phyloP scores from a whole-genome alignment of 37 sponge, comb jelly and placozoan species.

The Geodia barretti region DNA sequence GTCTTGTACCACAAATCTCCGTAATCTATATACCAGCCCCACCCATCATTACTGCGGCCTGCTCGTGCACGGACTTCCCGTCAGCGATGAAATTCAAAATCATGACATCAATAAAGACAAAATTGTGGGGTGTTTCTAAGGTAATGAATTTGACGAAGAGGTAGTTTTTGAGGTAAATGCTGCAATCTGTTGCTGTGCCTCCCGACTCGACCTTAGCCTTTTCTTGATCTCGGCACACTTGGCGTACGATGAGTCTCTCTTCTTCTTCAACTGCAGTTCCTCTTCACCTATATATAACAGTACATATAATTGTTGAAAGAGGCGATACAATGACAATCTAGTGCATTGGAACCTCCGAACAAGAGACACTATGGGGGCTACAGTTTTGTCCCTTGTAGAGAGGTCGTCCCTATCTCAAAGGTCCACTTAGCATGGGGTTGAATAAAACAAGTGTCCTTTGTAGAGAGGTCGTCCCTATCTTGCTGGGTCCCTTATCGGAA shows the following conservation, averaged over 20 bases:
- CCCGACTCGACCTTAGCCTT: constrained; percentile 35
- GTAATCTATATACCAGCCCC: background rate
- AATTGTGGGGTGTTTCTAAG: background rate
- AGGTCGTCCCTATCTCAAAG: too few species aligned
- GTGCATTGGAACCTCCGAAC: too few species aligned
- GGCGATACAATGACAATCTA: too few species aligned
- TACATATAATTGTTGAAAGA: too few species aligned
- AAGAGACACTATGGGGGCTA: background rate
- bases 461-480: too few species aligned
- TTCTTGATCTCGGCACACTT: constrained; percentile 29
- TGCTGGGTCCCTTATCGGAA: too few species aligned
- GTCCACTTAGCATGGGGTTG: too few species aligned
- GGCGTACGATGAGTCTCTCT: constrained; percentile 18
- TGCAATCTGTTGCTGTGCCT: constrained; percentile 39
- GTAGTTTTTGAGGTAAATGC: background rate
- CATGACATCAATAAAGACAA: background rate
- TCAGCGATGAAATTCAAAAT: background rate
- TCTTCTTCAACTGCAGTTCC: constrained; percentile 36
- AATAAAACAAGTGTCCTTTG: too few species aligned
- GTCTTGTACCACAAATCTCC: background rate
- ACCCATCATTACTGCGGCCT: background rate
- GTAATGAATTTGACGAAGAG: background rate
- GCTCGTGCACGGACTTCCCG: background rate
- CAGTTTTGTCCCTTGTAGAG: too few species aligned
- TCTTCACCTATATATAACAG: constrained; percentile 39